Percentiles rank a stretch among this genome's conserved stretches.
phyloP scores from a whole-genome alignment of 1,140 invertebrate species.

The Chrysomallon squamiferum region DNA sequence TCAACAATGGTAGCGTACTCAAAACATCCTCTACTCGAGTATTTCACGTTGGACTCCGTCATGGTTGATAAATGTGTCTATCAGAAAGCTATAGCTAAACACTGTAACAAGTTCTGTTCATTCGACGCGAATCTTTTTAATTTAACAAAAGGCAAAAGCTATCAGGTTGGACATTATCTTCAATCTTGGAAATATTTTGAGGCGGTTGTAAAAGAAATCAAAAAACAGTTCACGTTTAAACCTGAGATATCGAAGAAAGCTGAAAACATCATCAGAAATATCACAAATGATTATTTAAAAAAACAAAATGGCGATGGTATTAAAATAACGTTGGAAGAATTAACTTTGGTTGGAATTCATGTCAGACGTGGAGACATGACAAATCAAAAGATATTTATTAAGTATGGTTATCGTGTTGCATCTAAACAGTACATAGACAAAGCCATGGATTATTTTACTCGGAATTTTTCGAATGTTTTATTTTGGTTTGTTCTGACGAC shows the following conservation, averaged over 20 bases:
- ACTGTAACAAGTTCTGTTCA: neutral
- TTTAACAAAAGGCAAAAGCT: neutral
- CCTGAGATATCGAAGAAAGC: slow-evolving; percentile 1
- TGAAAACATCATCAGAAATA: neutral
- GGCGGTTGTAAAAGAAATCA: slow-evolving; percentile 13
- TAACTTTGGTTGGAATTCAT: slow-evolving; percentile 34
- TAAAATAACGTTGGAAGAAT: neutral
- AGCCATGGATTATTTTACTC: slow-evolving; percentile 27
- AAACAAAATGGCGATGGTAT: neutral
- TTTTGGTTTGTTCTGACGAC: slow-evolving; percentile 28
- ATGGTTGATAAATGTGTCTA: neutral
- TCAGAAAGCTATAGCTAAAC: neutral
- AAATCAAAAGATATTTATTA: neutral
- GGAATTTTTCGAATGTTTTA: slow-evolving; percentile 9
- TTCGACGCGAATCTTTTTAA: slow-evolving; percentile 1
- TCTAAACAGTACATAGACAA: slow-evolving; percentile 25
- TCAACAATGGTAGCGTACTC: neutral
- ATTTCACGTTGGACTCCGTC: neutral
- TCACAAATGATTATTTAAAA: neutral
- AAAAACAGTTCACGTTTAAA: slow-evolving; percentile 29
- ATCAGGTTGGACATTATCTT: slow-evolving; percentile 25
- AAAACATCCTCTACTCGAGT: neutral
- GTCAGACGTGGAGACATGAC: slow-evolving; percentile 38
- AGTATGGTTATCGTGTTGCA: slow-evolving; percentile 29
- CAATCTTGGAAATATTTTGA: slow-evolving; percentile 45